Evolutionary conservation across 2,888 invertebrate genomes (phyloP), one percentile per base, ranked within the genome.

Genomic region (Xylota sylvarum): DNA sequence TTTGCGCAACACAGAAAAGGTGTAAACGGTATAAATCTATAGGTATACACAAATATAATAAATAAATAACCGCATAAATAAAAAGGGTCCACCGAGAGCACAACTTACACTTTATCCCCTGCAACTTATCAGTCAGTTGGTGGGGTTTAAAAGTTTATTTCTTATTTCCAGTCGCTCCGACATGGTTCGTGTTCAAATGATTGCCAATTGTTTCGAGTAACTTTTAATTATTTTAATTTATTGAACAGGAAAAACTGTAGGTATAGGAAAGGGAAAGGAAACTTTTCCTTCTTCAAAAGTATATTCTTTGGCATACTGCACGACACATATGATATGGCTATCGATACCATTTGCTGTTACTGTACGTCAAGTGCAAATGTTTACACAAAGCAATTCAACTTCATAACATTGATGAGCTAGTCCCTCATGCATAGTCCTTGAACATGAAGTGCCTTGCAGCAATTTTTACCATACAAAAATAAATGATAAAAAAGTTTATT

Each of bases 11-110:
- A 55, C 60, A 64, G 62, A 79, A 74, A 70, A 70, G 64, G 40
- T 67, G 65, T 74, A 79, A 73, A 62, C 69, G 60, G 17, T 27
- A 55, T 69, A 74, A 79, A 79, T 79, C 69, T 43, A 43, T 43
- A 43, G 43, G 43, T 56, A 69, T 79, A 56, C 9, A 43, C 55
- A 78, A 69, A 84, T 64, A 74, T 69, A 79, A 84, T 74, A 74
- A 84, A 84, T 84, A 79, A 78, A 83, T 78, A 72, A 82, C 56
- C 76, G 70, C 55, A 77, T 46, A 50, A 58, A 70, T 43, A 37
- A 35, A 72, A 73, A 62, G 23, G 73, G 78, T 65, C 58, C 35
- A 35, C n/a, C 4, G 43, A 10, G 48, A 60, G 30, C 30, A n/a
- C 2, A 52, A 37, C 19, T 35, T 9, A 32, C 27, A 7, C 17